Base-by-base conservation (phyloP, 2,888 invertebrate species). In the Camponotus fellah region DNA sequence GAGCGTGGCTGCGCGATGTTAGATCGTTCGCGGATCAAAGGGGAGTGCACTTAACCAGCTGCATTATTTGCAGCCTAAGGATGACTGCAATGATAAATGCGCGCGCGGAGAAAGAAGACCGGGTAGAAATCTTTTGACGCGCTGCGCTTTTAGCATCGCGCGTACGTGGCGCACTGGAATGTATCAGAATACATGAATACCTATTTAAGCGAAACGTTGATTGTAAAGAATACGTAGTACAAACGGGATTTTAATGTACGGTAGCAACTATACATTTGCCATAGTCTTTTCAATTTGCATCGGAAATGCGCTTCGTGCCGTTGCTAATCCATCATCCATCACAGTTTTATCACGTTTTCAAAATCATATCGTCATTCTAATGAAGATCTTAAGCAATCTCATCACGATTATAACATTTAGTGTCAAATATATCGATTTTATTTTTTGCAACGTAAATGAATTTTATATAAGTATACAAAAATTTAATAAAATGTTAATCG, bases 31-130 rank as follows among this genome's bases (percentile, higher is more conserved):
- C 60, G 71, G 79, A 80, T 80, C 79, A 80, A 80, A 80, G 79
- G 79, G 79, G 79, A 80, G 79, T 80, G 79, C 79, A 80, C 79
- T 80, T 80, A 80, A 80, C 79, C 79, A 80, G 79, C 79, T 80
- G 79, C 79, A 80, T 80, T 80, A 80, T 80, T 80, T 80, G 79
- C 79, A 80, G 71, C 79, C 79, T 80, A 80, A 80, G 79, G 71
- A 80, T 80, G 79, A 80, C 79, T 80, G 79, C 79, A 71, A 60
- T 71, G 79, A 80, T 80, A 80, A 80, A 80, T 80, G 79, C 79
- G 71, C 60, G 71, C 79, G 58, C 46, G 60, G 71, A 80, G 79
- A 80, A 80, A 80, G 79, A 80, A 80, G 79, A 60, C 60, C 79
- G 71, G 37, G 71, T 69, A 40, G 79, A 71, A 71, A 60, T 80